Percentiles rank a stretch among this genome's conserved stretches.
phyloP scores from a whole-genome alignment of 1,140 invertebrate genomes.

The Lamellibrachia luymesi region DNA sequence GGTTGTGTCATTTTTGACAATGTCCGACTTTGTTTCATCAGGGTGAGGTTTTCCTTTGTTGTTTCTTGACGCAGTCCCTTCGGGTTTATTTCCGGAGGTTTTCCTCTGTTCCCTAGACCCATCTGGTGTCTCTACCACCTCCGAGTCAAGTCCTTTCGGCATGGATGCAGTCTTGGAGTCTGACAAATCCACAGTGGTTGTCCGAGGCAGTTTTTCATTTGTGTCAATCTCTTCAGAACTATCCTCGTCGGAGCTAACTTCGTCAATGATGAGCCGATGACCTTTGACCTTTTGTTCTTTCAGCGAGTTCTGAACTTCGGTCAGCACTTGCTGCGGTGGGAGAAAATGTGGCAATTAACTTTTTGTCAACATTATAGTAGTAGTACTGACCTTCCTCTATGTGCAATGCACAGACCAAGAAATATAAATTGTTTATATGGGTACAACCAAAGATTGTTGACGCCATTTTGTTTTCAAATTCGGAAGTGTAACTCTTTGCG shows the following conservation, averaged over 20 bases:
- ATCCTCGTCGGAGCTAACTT: constrained; percentile 35
- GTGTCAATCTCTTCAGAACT: neutral
- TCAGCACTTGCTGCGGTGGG: constrained; percentile 23
- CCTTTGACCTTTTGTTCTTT: constrained; percentile 42
- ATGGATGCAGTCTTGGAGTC: neutral
- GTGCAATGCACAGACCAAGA: too few species aligned
- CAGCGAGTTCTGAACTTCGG: constrained; percentile 33
- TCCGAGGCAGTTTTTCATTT: neutral
- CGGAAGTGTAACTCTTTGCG: neutral
- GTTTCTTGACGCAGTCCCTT: neutral
- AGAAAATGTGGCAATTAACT: neutral
- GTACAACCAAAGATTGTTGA: neutral
- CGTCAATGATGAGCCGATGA: constrained; percentile 47
- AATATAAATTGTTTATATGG: too few species aligned
- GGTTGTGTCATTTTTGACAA: neutral
- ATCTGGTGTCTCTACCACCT: neutral
- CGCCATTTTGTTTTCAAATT: neutral
- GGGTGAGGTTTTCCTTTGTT: neutral
- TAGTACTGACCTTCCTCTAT: too few species aligned
- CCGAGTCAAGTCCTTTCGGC: neutral
- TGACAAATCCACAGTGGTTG: too few species aligned
- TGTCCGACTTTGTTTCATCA: neutral
- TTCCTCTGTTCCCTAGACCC: neutral
- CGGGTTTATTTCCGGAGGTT: neutral
- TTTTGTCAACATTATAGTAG: too few species aligned